Base-by-base conservation (phyloP, 2,888 invertebrate species). In the Salpingus planirostris region DNA sequence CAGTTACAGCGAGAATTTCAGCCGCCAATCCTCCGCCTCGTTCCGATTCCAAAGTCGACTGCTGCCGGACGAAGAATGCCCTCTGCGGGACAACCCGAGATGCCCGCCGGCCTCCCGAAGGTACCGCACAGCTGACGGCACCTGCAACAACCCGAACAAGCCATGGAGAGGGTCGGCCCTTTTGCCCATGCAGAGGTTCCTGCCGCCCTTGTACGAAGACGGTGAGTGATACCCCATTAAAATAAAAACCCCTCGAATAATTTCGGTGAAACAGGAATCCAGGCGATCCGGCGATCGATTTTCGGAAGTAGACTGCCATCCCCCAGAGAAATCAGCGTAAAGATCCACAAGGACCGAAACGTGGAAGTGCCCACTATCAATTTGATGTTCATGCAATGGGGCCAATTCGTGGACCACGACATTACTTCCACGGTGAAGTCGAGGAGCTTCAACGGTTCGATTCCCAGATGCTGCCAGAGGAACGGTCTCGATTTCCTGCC, bases 351-450 rank as follows among this genome's bases (percentile, higher is more conserved):
- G 24, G 69, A 71, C n/a, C 70, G 70, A 41, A 76, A 79, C 47
- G 70, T 70, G 1, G 81, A 80, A 43, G 71, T 77, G 3, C 70
- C 73, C 1, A 71, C 74, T 0, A 70, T 87, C 5, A 86, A 86
- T 0, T 77, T 84, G 44, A 77, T 86, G 74, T 71, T 87, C 36
- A 89, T 88, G 76, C 90, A 91, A 57, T 90, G 90, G 86, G 91
- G 91, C 0, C 91, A 92, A 63, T 80, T 92, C 47, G 55, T 92
- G 35, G 91, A 91, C 56, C 91, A 92, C 52, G 91, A 92, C 57
- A 66, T 92, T 42, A 87, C 84, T 22, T 79, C 83, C 0, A 79
- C 83, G 3, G 82, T 80, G 0, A 84, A 84, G 50, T 78, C 82
- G 1, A 69, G 76, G 47, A 80, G 83, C 4, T 83, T 86, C 52